These are phyloP conservation scores for Elgaria multicarinata DNA, from an alignment of 2,113 vertebrate genomes.

Conservation along the genomic window DNA sequence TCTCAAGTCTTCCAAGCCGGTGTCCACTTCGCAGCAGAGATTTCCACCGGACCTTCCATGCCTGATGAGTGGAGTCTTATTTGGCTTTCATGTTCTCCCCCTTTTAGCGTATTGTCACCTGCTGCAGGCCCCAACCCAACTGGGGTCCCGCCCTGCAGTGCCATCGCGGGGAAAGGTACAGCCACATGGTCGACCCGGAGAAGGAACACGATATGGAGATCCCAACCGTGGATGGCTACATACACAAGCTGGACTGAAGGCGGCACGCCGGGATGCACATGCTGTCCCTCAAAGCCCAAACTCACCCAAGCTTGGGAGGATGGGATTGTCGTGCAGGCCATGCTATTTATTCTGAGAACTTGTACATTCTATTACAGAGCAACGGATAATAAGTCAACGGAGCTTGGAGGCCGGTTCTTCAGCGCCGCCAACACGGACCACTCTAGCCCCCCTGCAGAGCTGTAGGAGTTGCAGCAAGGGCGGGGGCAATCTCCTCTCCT, in stretches of 20 bases:
- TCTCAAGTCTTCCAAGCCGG: background rate
- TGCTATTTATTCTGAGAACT: slow-evolving; percentile 65
- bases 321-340: background rate
- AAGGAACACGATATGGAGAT: slow-evolving; percentile 72
- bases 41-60: no score
- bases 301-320: background rate
- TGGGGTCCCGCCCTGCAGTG: slow-evolving; percentile 90
- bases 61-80: no score
- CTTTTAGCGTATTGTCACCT: slow-evolving; percentile 82
- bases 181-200: slow-evolving; percentile 45
- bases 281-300: background rate
- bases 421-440: background rate
- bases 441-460: background rate
- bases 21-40: background rate
- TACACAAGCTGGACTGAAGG: slow-evolving; percentile 51
- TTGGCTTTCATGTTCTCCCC: background rate
- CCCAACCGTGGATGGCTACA: slow-evolving; percentile 62
- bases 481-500: background rate
- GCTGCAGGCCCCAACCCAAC: slow-evolving; percentile 81
- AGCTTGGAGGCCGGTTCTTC: slow-evolving; percentile 1
- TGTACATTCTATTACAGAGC: background rate
- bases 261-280: slow-evolving; percentile 4
- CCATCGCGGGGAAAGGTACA: slow-evolving; percentile 88
- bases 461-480: slow-evolving; percentile 15
- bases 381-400: background rate